Base-by-base conservation (phyloP, 2,113 vertebrate species). In the Barnardius zonarius region DNA sequence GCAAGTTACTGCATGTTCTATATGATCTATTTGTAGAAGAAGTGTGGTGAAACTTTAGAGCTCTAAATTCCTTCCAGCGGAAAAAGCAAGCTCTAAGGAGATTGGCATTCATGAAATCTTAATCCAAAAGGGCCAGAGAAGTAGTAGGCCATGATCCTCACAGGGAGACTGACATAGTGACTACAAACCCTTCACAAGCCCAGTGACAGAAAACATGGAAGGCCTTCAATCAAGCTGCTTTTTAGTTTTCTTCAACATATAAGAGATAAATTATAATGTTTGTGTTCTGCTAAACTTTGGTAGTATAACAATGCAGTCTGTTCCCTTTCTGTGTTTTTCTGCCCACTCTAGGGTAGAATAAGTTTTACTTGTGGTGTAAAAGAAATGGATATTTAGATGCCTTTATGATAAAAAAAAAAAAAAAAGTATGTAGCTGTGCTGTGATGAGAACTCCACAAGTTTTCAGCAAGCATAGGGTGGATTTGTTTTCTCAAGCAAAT, bases 11-110 rank as follows among this genome's bases (percentile, higher is more conserved):
- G 10, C 6, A 14, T 46, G 33, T 33, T 41, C 68, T 75, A 4
- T 39, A 20, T 43, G 24, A 82, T 92, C 92, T 96, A 94, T 94
- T 96, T 97, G 91, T 85, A 96, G 96, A 44, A 96, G 96, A 43
- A 75, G 49, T 15, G 44, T 73, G 80, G 70, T 96, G 96, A 90
- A 82, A 97, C 79, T 73, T 91, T 91, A 97, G 89, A 96, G 28
- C 62, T 7, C 57, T 31, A 28, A 92, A 93, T 93, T 91, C 92
- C 74, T 96, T 95, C 81, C 82, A 94, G 8, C 96, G 91, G 94
- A 86, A 97, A 96, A 96, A 69, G 2, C 35, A 66, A 63, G 67
- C 59, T 92, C 6, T 66, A 90, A 88, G 88, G 75, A 80, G 39
- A n/a, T n/a, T 61, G 89, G 85, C 57, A 96, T 90, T 94, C 23